Percentiles rank a stretch among this genome's conserved stretches.
Evolutionary conservation across 2,888 invertebrate genomes (phyloP).

Genomic region (Salticus scenicus): DNA sequence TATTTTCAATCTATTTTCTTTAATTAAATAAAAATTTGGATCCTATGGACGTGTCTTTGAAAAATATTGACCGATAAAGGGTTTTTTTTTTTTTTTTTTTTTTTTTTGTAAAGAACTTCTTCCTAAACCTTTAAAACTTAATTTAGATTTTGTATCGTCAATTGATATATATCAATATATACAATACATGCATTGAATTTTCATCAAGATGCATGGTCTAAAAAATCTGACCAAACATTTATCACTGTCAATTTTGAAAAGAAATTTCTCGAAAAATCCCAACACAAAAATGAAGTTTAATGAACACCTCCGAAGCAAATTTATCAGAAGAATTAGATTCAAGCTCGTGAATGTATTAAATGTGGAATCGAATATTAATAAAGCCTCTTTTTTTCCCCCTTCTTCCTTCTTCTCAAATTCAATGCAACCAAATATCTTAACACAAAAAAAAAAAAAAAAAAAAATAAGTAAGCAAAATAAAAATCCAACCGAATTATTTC

Average conservation of each 20-base stretch:
- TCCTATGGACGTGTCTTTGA: too few relatives aligned
- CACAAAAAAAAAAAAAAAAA: slow-evolving; percentile 16
- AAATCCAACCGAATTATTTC: not conserved
- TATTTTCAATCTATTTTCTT: too few relatives aligned
- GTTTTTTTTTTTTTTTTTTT: too few relatives aligned
- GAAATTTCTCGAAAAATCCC: not conserved
- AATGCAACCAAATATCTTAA: slow-evolving; percentile 22
- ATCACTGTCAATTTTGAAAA: not conserved
- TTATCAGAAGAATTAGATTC: slow-evolving; percentile 15
- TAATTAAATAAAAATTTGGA: too few relatives aligned
- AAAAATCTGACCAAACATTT: not conserved
- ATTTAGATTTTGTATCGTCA: too few relatives aligned
- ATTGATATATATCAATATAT: too few relatives aligned
- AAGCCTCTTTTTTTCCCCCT: not conserved
- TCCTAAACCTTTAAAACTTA: too few relatives aligned
- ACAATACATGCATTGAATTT: too few relatives aligned
- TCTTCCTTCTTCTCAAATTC: not conserved
- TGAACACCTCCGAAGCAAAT: slow-evolving; percentile 3
- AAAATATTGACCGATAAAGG: too few relatives aligned
- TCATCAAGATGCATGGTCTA: too few relatives aligned
- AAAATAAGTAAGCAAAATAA: not conserved
- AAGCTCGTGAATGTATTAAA: not conserved
- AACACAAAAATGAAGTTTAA: not conserved
- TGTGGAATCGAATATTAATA: slow-evolving; percentile 9
- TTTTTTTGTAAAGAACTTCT: too few relatives aligned